phyloP scores from a whole-genome alignment of 2,888 invertebrate genomes.

The Drosophila parthenogenetica region DNA sequence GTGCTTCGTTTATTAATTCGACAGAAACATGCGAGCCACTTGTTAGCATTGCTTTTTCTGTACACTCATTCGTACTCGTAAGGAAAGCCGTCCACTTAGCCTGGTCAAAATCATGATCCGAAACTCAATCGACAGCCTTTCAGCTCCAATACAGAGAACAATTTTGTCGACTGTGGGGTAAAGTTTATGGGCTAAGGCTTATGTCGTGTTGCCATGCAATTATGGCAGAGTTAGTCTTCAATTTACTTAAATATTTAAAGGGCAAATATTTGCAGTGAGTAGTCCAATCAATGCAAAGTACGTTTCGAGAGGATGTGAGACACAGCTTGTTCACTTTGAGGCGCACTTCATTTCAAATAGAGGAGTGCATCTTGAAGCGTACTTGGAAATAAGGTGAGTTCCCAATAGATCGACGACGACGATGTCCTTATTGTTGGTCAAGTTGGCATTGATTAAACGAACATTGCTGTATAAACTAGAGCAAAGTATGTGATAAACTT shows the following conservation, averaged over 20 bases:
- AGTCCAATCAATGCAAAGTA: conserved; percentile 52
- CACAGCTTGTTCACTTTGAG: conserved; percentile 24
- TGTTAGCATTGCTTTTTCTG: conserved; percentile 38
- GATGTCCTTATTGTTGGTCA: conserved; percentile 62
- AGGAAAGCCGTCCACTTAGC: conserved; percentile 53
- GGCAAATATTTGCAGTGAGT: conserved; percentile 43
- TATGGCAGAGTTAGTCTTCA: conserved; percentile 25
- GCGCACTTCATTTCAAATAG: conserved; percentile 53
- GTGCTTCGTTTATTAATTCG: conserved; percentile 72
- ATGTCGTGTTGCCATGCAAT: conserved; percentile 48
- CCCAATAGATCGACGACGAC: not conserved
- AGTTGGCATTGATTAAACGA: conserved; percentile 73
- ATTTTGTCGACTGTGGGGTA: not conserved
- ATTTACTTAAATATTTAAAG: conserved; percentile 55
- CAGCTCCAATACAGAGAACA: too few relatives aligned
- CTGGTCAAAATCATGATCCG: conserved; percentile 27
- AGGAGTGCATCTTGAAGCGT: conserved; percentile 58
- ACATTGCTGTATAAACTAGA: conserved; percentile 54
- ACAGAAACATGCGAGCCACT: conserved; percentile 67
- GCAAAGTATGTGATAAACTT: conserved; percentile 61
- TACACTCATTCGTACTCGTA: conserved; percentile 1
- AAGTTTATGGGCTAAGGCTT: conserved; percentile 2
- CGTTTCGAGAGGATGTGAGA: conserved; percentile 12
- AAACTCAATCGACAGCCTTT: conserved; percentile 18
- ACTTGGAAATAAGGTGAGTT: conserved; percentile 47